Percentiles rank a stretch among this genome's conserved stretches.
Evolutionary conservation across 2,888 invertebrate genomes (phyloP).

Genomic region (Stratiomys singularior): DNA sequence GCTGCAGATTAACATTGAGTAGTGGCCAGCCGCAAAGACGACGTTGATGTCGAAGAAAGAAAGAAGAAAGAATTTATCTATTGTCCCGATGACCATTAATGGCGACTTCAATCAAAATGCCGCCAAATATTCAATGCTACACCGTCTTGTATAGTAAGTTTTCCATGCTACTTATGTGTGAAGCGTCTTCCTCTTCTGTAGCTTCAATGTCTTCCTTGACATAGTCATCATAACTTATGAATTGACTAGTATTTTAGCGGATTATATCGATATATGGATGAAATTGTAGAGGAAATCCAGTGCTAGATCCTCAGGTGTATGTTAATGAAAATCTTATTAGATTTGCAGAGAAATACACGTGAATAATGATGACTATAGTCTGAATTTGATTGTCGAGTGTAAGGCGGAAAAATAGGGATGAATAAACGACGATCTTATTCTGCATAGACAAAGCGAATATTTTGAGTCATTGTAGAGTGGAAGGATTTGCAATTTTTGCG

Average conservation of each 20-base stretch:
- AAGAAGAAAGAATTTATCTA: slow-evolving; percentile 33
- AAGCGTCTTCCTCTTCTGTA: too few relatives aligned
- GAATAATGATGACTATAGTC: too few relatives aligned
- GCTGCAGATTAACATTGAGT: not conserved
- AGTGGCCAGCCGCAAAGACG: not conserved
- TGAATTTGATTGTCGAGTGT: too few relatives aligned
- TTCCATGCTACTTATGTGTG: not conserved
- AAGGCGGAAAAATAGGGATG: too few relatives aligned
- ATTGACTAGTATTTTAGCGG: not conserved
- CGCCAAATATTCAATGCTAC: slow-evolving; percentile 21
- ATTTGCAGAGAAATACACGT: not conserved
- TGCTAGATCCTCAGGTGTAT: not conserved
- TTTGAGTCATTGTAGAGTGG: too few relatives aligned
- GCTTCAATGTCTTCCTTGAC: not conserved
- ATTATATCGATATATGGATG: not conserved
- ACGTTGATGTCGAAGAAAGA: not conserved
- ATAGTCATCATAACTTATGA: not conserved
- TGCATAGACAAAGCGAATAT: too few relatives aligned
- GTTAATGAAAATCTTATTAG: not conserved
- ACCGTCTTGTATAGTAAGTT: not conserved
- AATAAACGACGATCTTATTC: too few relatives aligned
- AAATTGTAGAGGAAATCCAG: not conserved
- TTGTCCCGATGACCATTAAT: slow-evolving; percentile 31
- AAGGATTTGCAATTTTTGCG: too few relatives aligned
- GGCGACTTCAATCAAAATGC: slow-evolving; percentile 37